Evolutionary conservation across 2,797 vertebrate species (phyloP).

Genomic region (Chiloscyllium punctatum): DNA sequence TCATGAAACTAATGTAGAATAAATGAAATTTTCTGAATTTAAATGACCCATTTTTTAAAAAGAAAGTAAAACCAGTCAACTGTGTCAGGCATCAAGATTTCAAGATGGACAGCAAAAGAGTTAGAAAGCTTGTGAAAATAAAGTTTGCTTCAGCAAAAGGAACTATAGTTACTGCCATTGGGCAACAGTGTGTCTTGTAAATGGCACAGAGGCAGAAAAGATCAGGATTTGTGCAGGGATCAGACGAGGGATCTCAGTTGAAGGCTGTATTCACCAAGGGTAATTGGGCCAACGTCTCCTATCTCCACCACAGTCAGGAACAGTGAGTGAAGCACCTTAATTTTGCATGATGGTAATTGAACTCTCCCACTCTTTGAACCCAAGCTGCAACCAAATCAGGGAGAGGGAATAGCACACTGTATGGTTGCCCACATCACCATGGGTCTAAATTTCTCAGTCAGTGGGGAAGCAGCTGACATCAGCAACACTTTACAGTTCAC

Average conservation of each 20-base stretch:
- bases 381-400: not conserved
- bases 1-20: no score
- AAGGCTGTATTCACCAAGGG: not conserved
- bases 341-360: not conserved
- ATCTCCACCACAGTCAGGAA: not conserved
- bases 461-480: not conserved
- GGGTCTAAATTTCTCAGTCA: not conserved
- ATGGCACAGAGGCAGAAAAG: not conserved
- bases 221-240: not conserved
- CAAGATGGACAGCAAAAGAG: not conserved
- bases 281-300: no score
- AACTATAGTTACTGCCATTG: not conserved
- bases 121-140: not conserved
- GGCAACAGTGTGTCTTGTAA: not conserved
- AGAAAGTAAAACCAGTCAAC: no score
- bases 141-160: not conserved
- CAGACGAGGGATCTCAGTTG: not conserved
- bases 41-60: no score
- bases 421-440: not conserved
- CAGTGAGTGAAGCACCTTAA: not conserved
- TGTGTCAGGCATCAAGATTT: not conserved
- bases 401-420: no score
- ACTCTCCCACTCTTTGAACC: not conserved
- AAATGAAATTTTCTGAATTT: no score
- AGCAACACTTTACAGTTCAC: not conserved